Evolutionary conservation across 2,113 vertebrate species (phyloP).

Genomic region (Calyptommatus sinebrachiatus): DNA sequence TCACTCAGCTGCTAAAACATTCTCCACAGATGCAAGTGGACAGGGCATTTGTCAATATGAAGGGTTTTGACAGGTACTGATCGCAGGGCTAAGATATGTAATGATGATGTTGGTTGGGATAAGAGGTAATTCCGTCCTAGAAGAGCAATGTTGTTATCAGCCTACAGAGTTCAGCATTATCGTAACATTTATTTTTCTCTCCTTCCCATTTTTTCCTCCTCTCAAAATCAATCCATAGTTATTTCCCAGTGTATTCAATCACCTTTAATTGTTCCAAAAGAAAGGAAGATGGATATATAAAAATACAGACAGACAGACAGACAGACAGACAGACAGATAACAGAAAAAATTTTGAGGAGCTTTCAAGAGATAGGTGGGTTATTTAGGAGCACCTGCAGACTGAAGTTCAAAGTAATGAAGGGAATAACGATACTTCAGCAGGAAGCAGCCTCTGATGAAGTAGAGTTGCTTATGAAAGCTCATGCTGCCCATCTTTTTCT

Average conservation of each 20-base stretch:
- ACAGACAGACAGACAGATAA: no score
- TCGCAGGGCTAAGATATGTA: slow-evolving; percentile 96
- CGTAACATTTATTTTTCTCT: slow-evolving; percentile 55
- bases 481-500: no score
- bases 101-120: slow-evolving; percentile 88
- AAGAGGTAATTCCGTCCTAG: slow-evolving; percentile 76
- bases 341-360: no score
- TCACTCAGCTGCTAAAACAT: slow-evolving; percentile 99
- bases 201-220: slow-evolving; percentile 55
- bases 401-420: no score
- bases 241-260: slow-evolving; percentile 58
- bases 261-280: slow-evolving; percentile 58
- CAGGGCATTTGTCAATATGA: slow-evolving; percentile 99
- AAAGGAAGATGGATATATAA: no score
- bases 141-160: slow-evolving; percentile 75
- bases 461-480: no score
- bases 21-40: slow-evolving; percentile 94
- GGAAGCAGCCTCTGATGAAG: no score
- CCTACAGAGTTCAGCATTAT: slow-evolving; percentile 57
- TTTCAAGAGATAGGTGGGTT: no score
- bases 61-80: slow-evolving; percentile 97
- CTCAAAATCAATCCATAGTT: slow-evolving; percentile 59
- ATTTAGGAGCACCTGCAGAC: no score
- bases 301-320: no score
- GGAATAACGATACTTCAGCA: no score